Evolutionary conservation across 2,888 invertebrate genomes (phyloP).

Genomic region (Synanthedon tipuliformis): DNA sequence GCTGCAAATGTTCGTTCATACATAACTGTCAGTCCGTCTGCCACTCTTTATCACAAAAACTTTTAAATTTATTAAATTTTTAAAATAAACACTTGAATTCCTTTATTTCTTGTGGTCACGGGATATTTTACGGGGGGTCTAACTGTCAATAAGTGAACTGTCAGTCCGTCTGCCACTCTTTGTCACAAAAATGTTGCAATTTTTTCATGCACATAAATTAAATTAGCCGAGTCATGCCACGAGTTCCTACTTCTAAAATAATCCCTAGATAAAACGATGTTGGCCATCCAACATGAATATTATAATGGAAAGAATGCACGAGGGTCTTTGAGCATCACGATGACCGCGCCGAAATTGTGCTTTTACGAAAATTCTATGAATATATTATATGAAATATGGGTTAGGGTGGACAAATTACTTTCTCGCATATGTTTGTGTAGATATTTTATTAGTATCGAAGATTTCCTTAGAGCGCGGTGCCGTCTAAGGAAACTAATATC

Average conservation of each 20-base stretch:
- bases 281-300: conserved; percentile 32
- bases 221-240: neutral
- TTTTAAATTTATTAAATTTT: too few species aligned
- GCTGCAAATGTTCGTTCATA: neutral
- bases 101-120: too few species aligned
- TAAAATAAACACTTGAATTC: too few species aligned
- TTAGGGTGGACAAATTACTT: conserved; percentile 9
- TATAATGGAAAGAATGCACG: conserved; percentile 28
- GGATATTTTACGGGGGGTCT: too few species aligned
- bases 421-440: neutral
- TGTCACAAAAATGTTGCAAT: too few species aligned
- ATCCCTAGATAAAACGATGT: conserved; percentile 14
- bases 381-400: conserved; percentile 40
- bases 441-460: too few species aligned
- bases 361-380: conserved; percentile 42
- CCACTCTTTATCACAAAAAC: too few species aligned
- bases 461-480: too few species aligned
- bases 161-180: too few species aligned
- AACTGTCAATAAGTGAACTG: too few species aligned
- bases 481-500: too few species aligned
- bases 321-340: conserved; percentile 30
- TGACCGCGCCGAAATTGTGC: conserved; percentile 35
- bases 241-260: conserved; percentile 1
- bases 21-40: neutral
- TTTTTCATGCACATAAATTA: too few species aligned